phyloP scores from a whole-genome alignment of 2,888 invertebrate genomes.

The Tridacna crocea region DNA sequence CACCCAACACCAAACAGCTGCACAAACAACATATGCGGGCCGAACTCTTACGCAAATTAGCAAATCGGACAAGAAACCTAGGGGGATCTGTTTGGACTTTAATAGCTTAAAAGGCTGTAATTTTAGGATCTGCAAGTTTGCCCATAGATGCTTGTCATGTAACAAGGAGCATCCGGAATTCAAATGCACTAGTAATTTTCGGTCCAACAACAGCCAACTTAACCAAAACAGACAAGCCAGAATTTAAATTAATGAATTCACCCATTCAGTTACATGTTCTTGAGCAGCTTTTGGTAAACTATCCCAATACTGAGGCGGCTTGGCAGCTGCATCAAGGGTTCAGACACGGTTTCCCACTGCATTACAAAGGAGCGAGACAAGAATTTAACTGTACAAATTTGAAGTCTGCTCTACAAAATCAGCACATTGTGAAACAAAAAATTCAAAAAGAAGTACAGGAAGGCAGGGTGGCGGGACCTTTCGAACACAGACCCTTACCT shows the following conservation, averaged over 20 bases:
- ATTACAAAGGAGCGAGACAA: too few relatives aligned
- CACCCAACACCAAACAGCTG: background rate
- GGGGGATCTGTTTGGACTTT: background rate
- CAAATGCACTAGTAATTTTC: background rate
- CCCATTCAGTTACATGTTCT: background rate
- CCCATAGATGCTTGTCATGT: background rate
- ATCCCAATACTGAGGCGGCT: background rate
- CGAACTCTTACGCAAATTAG: background rate
- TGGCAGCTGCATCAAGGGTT: background rate
- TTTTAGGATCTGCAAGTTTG: background rate
- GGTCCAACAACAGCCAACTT: background rate
- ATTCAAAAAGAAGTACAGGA: background rate
- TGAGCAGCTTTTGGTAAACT: background rate
- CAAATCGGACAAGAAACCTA: background rate
- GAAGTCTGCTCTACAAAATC: background rate
- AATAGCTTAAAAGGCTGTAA: background rate
- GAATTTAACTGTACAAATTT: background rate
- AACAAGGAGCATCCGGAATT: background rate
- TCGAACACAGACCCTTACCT: too few relatives aligned
- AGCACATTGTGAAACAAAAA: background rate
- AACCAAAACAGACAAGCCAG: background rate
- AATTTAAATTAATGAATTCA: background rate
- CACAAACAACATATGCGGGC: background rate
- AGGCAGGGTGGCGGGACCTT: background rate
- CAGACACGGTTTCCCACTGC: background rate